A percentile compares a stretch with the other conserved stretches of the same genome.
Evolutionary conservation across 2,888 invertebrate genomes (phyloP).

Genomic region (Salticus scenicus): DNA sequence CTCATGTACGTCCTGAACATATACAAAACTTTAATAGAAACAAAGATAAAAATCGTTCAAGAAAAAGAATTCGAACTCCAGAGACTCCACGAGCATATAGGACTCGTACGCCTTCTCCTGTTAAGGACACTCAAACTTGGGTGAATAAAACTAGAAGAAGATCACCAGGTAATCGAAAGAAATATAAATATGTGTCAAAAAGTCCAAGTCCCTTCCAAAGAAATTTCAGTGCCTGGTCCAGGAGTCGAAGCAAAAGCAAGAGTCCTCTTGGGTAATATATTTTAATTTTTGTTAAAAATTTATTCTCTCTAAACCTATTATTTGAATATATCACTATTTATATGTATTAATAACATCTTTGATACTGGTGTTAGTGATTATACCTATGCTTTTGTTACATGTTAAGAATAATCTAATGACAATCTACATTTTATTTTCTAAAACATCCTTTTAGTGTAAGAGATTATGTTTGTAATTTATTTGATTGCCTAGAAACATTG

Average conservation of each 20-base stretch:
- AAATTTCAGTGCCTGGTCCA: slow-evolving; percentile 61
- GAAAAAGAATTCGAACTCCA: slow-evolving; percentile 65
- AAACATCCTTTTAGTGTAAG: no score
- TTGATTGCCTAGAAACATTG: no score
- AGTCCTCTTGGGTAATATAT: slow-evolving; percentile 50
- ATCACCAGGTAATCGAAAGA: slow-evolving; percentile 44
- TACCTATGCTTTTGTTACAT: no score
- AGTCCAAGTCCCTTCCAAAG: slow-evolving; percentile 62
- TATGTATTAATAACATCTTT: no score
- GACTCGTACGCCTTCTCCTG: slow-evolving; percentile 55
- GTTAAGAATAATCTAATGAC: no score
- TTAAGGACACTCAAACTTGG: slow-evolving; percentile 42
- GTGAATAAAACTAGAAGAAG: slow-evolving; percentile 48
- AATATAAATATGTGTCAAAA: slow-evolving; percentile 48
- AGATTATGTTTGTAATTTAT: no score
- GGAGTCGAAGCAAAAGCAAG: slow-evolving; percentile 63
- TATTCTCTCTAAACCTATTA: no score
- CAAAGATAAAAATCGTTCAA: slow-evolving; percentile 37
- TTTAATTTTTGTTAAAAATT: neutral
- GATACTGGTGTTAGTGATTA: no score
- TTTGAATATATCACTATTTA: no score
- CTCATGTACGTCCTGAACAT: slow-evolving; percentile 21
- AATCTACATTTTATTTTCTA: no score
- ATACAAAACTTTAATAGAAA: slow-evolving; percentile 2
- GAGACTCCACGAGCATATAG: slow-evolving; percentile 72